phyloP scores from a whole-genome alignment of 2,113 vertebrate genomes.

The Gallinago jamesoni region DNA sequence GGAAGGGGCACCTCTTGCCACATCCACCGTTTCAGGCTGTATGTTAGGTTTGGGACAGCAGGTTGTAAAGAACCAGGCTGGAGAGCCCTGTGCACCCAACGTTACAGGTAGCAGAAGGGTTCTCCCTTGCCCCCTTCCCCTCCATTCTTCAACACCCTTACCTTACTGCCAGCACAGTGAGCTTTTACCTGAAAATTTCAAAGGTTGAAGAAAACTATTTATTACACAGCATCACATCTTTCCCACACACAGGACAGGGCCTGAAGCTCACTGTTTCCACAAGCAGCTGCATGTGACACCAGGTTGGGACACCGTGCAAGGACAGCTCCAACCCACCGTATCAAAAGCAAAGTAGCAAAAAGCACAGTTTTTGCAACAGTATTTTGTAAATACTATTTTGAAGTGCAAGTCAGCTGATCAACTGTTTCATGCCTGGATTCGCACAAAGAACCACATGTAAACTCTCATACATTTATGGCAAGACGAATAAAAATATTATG shows the following conservation, averaged over 20 bases:
- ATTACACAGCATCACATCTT: not conserved
- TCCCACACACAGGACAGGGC: not conserved
- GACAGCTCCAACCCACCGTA: not conserved
- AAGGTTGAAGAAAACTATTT: not conserved
- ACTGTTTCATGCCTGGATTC: not conserved
- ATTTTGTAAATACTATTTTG: not conserved
- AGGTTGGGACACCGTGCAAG: not conserved
- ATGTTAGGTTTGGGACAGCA: not conserved
- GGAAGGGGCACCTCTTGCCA: not conserved
- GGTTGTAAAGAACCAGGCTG: not conserved
- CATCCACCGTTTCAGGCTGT: not conserved
- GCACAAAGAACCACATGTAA: not conserved
- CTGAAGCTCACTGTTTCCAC: not conserved
- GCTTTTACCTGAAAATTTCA: not conserved
- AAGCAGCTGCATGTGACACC: not conserved
- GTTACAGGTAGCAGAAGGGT: not conserved
- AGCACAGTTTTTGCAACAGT: not conserved
- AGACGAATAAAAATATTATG: not conserved
- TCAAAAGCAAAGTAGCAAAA: not conserved
- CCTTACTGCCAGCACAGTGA: not conserved
- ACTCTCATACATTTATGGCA: not conserved
- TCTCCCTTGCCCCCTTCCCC: not conserved
- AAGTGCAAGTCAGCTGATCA: not conserved
- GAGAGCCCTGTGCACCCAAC: not conserved
- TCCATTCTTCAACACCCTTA: not conserved